phyloP scores from a whole-genome alignment of 2,888 invertebrate genomes.

The Strigamia maritima region DNA sequence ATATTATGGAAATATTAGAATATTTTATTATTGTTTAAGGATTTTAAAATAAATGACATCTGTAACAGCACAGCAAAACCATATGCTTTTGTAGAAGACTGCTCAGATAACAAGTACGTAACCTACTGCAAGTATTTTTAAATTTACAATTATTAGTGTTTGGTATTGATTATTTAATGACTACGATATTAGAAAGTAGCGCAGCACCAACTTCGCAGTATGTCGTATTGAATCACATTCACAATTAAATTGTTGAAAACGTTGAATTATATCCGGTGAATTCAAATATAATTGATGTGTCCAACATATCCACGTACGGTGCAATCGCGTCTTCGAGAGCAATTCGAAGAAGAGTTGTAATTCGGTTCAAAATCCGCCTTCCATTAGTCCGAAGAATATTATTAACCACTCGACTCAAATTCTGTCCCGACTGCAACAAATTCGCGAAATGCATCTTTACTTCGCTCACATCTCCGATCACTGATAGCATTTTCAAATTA shows the following conservation, averaged over 20 bases:
- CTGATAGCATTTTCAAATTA: neutral
- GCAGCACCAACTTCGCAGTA: too few species aligned
- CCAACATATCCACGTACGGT: neutral
- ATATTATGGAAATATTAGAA: too few species aligned
- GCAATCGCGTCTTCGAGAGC: constrained; percentile 5
- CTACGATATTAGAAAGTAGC: too few species aligned
- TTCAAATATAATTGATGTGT: neutral
- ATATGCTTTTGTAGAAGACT: too few species aligned
- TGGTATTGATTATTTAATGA: too few species aligned
- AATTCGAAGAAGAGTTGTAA: neutral
- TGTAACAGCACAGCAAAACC: too few species aligned
- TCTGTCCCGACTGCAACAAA: neutral
- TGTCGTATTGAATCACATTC: too few species aligned
- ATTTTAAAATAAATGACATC: too few species aligned
- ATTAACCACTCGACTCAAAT: neutral
- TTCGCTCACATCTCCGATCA: neutral
- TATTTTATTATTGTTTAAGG: too few species aligned
- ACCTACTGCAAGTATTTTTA: too few species aligned
- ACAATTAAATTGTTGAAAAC: neutral
- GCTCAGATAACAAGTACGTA: too few species aligned
- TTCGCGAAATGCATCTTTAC: neutral
- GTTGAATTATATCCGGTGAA: neutral
- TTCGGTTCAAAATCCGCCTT: neutral
- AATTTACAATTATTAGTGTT: too few species aligned
- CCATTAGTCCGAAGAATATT: neutral